A percentile compares a stretch with the other conserved stretches of the same genome.
These are phyloP conservation scores for Cyrtorhinus lividipennis DNA, from an alignment of 1,140 invertebrate species.

Conservation along the genomic window DNA sequence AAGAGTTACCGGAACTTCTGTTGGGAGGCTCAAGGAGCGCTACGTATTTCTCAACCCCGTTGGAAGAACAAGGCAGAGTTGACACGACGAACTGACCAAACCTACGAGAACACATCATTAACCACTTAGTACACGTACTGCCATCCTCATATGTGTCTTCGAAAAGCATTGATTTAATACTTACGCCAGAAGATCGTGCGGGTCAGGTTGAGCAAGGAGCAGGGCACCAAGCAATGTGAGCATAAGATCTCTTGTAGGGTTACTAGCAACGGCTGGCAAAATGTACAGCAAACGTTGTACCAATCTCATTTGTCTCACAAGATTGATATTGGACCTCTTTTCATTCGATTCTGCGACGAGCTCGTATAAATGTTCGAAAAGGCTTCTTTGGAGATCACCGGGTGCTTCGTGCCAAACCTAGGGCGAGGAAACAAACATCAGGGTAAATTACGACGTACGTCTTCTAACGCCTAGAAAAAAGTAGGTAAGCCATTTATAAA, in stretches of 20 bases:
- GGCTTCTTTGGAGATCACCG: constrained; percentile 75
- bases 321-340: constrained; percentile 69
- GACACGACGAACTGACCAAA: constrained; percentile 83
- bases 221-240: constrained; percentile 66
- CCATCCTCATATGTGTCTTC: not conserved
- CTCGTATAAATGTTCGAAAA: constrained; percentile 91
- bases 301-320: constrained; percentile 71
- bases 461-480: too few relatives aligned
- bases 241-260: constrained; percentile 57
- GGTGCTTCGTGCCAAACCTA: constrained; percentile 70
- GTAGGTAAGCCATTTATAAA: too few relatives aligned
- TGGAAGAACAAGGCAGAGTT: constrained; percentile 51
- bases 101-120: constrained; percentile 30
- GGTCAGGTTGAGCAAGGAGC: constrained; percentile 57
- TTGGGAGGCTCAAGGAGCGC: constrained; percentile 16
- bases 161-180: constrained; percentile 17
- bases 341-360: constrained; percentile 86
- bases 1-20: not conserved
- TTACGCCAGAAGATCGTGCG: constrained; percentile 57
- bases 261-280: constrained; percentile 55
- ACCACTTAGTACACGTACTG: not conserved
- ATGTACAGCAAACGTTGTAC: constrained; percentile 67
- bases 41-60: constrained; percentile 35
- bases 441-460: too few relatives aligned
- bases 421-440: too few relatives aligned